A percentile compares a stretch with the other conserved stretches of the same genome.
These are phyloP conservation scores for Saimiri boliviensis DNA, from an alignment of 2,113 vertebrate species.

Conservation along the genomic window DNA sequence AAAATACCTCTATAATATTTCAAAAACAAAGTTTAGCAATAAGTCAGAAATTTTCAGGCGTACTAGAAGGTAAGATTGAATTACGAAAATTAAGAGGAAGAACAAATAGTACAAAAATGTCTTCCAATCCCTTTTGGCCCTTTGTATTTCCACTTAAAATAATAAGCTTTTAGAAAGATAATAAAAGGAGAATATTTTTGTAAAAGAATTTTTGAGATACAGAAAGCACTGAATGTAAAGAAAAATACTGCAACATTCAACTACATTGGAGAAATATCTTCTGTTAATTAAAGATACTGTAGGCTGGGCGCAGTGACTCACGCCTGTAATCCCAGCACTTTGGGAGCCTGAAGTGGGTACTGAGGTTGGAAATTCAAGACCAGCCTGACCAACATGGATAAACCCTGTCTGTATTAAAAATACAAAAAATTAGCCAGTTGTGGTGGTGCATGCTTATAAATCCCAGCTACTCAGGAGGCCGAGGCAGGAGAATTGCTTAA, in stretches of 20 bases:
- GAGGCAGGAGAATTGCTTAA: too few relatives aligned
- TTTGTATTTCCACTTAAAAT: not conserved
- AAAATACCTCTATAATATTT: not conserved
- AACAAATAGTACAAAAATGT: not conserved
- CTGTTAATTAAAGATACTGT: not conserved
- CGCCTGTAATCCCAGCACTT: too few relatives aligned
- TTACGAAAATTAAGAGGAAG: not conserved
- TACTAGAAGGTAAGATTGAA: not conserved
- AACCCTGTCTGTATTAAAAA: too few relatives aligned
- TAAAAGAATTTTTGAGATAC: not conserved
- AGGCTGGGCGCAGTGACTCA: too few relatives aligned
- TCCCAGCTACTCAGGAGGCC: too few relatives aligned
- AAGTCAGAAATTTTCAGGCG: not conserved
- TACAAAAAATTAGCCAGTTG: too few relatives aligned
- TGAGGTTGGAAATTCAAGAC: too few relatives aligned
- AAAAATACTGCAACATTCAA: not conserved
- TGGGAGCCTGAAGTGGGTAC: too few relatives aligned
- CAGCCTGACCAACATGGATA: too few relatives aligned
- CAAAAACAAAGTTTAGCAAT: not conserved
- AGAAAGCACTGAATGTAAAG: not conserved
- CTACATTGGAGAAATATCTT: not conserved
- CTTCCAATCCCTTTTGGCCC: not conserved
- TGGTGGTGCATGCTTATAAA: too few relatives aligned
- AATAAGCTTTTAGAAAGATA: not conserved
- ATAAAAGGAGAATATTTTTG: not conserved